Conservation (phyloP, 2,888 invertebrate genomes). For the Drosophila pegasa region DNA sequence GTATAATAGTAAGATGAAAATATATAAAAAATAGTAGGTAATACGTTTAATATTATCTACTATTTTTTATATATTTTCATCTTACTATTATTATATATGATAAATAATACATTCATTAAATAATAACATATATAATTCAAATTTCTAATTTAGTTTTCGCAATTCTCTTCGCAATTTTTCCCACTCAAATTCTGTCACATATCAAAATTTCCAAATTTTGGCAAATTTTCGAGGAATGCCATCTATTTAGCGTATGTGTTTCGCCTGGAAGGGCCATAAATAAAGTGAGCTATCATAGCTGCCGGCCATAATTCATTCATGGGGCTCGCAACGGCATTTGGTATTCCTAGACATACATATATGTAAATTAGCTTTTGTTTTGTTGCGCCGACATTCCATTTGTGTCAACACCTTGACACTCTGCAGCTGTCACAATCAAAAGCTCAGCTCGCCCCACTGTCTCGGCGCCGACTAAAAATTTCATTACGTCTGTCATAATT, state of each 20-base stretch:
- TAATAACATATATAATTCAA: background rate
- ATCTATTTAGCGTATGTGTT: conserved; percentile 4
- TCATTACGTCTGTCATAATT: conserved; percentile 74
- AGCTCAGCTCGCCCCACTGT: conserved; percentile 28
- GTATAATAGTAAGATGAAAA: too few species aligned
- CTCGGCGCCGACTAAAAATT: conserved; percentile 46
- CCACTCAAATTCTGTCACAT: background rate
- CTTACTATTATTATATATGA: too few species aligned
- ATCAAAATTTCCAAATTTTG: background rate
- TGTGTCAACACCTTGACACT: conserved; percentile 40
- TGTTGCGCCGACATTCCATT: conserved; percentile 19
- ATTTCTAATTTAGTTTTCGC: background rate
- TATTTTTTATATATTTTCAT: too few species aligned
- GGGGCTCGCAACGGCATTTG: conserved; percentile 3
- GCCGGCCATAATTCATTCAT: conserved; percentile 17
- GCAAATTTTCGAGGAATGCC: background rate
- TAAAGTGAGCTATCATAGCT: conserved; percentile 1
- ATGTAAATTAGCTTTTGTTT: conserved; percentile 29
- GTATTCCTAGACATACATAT: background rate
- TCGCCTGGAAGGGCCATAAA: conserved; percentile 6
- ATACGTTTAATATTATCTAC: too few species aligned
- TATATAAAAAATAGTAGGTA: too few species aligned
- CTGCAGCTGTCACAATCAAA: conserved; percentile 47
- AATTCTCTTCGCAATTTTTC: background rate
- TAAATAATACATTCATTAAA: too few species aligned